A percentile compares a stretch with the other conserved stretches of the same genome.
These are phyloP conservation scores for Aurelia sp. DNA, from an alignment of 30 jellyfish, hydroid and myxozoan species.

Conservation along the genomic window DNA sequence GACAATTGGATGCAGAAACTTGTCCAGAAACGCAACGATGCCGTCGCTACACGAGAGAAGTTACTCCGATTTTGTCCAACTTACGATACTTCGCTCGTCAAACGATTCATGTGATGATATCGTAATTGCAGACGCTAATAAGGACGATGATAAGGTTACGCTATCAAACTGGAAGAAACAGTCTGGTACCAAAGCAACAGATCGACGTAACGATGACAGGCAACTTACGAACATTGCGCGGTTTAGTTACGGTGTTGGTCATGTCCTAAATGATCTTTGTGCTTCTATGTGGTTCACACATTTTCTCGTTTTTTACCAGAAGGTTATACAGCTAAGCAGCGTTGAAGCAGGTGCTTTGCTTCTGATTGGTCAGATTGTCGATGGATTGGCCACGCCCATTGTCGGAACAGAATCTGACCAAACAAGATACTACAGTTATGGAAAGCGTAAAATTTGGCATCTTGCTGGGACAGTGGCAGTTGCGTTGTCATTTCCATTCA, in stretches of 20 bases:
- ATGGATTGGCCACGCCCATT: constrained; percentile 91
- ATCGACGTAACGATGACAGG: neutral
- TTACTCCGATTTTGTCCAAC: no score
- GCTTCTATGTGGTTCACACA: constrained; percentile 96
- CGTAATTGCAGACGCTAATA: no score
- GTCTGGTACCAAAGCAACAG: neutral
- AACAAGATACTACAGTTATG: constrained; percentile 52
- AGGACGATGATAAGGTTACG: neutral
- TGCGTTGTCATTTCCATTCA: constrained; percentile 78
- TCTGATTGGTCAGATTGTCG: constrained; percentile 91
- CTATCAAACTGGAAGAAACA: constrained; percentile 13
- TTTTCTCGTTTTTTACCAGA: constrained; percentile 64
- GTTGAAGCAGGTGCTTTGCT: constrained; percentile 71
- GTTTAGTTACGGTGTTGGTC: constrained; percentile 87
- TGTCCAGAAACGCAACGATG: no score
- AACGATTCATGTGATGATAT: no score
- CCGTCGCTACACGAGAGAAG: no score
- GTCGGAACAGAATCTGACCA: constrained; percentile 89
- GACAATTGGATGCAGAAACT: no score
- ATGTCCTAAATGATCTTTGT: constrained; percentile 83
- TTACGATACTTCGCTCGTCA: no score
- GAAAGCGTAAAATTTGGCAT: constrained; percentile 92
- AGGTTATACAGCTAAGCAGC: constrained; percentile 58
- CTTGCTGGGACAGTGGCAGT: constrained; percentile 77
- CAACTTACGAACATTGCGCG: constrained; percentile 27